Evolutionary conservation across 2,113 vertebrate species (phyloP).

Genomic region (Amphiprion ocellaris): DNA sequence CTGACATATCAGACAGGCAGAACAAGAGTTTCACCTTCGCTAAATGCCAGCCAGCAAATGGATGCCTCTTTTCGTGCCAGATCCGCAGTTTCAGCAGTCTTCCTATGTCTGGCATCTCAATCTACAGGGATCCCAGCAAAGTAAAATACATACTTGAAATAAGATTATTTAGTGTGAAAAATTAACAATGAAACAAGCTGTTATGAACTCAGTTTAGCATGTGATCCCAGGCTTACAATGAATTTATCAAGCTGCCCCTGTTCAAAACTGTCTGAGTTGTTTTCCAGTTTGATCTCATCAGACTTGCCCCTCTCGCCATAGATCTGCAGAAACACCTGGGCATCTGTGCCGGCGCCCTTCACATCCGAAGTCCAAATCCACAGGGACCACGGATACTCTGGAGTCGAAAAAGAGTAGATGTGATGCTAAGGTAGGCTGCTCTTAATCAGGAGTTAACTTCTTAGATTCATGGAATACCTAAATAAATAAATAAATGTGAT

Average conservation of each 20-base stretch:
- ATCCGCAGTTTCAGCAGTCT: constrained; percentile 90
- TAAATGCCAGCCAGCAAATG: constrained; percentile 97
- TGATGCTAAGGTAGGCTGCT: not conserved
- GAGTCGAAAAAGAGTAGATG: not conserved
- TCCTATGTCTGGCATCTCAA: constrained; percentile 94
- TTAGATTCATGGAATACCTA: not conserved
- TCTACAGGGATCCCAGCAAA: constrained; percentile 74
- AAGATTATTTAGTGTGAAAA: not conserved
- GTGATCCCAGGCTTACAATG: constrained; percentile 82
- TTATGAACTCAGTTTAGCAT: not conserved
- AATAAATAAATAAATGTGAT: not conserved
- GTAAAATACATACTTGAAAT: not conserved
- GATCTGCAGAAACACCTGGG: constrained; percentile 94
- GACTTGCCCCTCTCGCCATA: constrained; percentile 94
- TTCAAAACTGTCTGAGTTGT: constrained; percentile 96
- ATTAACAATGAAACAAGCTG: not conserved
- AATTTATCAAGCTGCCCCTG: constrained; percentile 93
- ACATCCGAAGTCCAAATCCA: constrained; percentile 97
- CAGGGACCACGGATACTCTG: constrained; percentile 94
- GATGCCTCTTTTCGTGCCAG: constrained; percentile 94
- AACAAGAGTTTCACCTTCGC: constrained; percentile 86
- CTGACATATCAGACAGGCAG: constrained; percentile 11
- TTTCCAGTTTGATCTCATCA: constrained; percentile 93
- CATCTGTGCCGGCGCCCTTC: constrained; percentile 95
- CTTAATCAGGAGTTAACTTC: not conserved